These are phyloP conservation scores for Huso huso DNA, from an alignment of 2,797 vertebrate species.

Conservation along the genomic window DNA sequence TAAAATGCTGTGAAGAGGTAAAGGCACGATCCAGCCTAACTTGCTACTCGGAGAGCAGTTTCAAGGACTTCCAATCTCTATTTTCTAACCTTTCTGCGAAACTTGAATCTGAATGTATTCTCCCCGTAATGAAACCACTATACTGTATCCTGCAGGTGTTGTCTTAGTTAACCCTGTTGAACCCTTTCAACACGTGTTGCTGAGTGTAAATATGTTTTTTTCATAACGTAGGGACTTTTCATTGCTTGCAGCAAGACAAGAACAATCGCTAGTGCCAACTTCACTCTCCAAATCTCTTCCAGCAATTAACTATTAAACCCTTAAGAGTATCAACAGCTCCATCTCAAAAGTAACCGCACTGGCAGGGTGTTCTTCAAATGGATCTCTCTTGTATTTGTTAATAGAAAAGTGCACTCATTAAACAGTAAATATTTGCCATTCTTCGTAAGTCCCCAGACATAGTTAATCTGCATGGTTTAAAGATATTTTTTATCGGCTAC, in stretches of 20 bases:
- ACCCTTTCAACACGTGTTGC: slow-evolving; percentile 1
- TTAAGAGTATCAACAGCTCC: slow-evolving; percentile 4
- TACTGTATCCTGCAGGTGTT: not conserved
- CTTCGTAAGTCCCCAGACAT: too few species aligned
- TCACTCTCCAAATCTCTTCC: slow-evolving; percentile 14
- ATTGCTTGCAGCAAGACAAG: slow-evolving; percentile 38
- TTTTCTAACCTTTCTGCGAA: not conserved
- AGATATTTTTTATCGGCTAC: too few species aligned
- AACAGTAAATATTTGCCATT: slow-evolving; percentile 1
- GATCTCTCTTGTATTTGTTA: not conserved
- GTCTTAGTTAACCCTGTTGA: slow-evolving; percentile 1
- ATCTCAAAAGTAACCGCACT: not conserved
- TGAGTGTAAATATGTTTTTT: not conserved
- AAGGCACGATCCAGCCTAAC: too few species aligned
- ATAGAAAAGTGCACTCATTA: not conserved
- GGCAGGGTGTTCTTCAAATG: not conserved
- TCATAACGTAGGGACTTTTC: slow-evolving; percentile 39
- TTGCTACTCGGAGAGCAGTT: too few species aligned
- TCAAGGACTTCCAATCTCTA: not conserved
- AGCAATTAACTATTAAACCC: slow-evolving; percentile 24
- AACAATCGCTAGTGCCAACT: slow-evolving; percentile 10
- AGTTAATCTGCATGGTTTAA: too few species aligned
- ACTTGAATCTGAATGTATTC: slow-evolving; percentile 6
- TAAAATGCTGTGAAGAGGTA: too few species aligned
- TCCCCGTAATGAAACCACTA: slow-evolving; percentile 7